phyloP scores from a whole-genome alignment of 2,113 vertebrate genomes.

The Podilymbus podiceps region DNA sequence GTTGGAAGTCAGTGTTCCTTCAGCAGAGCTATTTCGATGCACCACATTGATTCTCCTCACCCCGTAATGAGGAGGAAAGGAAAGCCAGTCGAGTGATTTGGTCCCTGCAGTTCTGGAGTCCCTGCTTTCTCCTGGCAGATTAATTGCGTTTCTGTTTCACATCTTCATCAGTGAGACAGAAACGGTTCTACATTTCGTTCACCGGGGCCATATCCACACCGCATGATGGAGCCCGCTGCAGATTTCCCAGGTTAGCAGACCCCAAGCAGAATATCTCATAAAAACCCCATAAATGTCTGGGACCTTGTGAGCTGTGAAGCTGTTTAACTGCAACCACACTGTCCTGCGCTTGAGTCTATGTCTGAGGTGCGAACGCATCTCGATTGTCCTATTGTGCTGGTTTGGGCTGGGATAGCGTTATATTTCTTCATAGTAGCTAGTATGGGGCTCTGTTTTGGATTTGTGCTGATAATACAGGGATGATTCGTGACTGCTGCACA shows the following conservation, averaged over 20 bases:
- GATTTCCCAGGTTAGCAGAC: background rate
- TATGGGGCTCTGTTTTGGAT: no score
- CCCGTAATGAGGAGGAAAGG: background rate
- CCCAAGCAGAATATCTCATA: background rate
- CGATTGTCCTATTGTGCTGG: background rate
- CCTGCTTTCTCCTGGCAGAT: background rate
- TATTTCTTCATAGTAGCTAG: no score
- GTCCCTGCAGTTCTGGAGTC: background rate
- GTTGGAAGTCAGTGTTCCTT: background rate
- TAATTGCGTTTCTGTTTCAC: background rate
- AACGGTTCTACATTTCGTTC: background rate
- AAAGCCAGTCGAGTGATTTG: accelerated
- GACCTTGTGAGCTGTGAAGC: background rate
- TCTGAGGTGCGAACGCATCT: background rate
- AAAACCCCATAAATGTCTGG: background rate
- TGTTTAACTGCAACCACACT: background rate
- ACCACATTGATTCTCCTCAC: background rate
- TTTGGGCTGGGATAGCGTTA: no score
- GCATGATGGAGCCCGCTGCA: background rate
- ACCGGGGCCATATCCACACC: background rate
- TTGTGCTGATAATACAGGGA: no score
- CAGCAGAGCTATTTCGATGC: background rate
- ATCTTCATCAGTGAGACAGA: background rate
- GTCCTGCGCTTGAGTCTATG: background rate
- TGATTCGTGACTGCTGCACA: no score